These are phyloP conservation scores for Vimba vimba DNA, from an alignment of 2,113 vertebrate genomes.

Conservation along the genomic window DNA sequence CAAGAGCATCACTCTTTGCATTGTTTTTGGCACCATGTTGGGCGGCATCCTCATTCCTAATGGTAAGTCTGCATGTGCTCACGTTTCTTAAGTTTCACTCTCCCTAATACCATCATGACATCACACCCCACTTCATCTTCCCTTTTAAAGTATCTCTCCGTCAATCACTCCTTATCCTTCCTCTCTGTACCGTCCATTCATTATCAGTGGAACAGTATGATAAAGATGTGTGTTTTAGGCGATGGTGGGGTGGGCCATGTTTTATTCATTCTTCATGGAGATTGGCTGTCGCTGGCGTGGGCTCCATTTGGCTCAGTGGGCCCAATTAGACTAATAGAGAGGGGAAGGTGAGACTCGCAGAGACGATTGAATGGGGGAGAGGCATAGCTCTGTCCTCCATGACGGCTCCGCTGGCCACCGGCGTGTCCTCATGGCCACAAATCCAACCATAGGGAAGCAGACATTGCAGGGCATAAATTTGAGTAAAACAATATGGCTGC, in stretches of 20 bases:
- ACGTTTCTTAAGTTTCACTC: neutral
- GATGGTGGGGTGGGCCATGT: constrained; percentile 47
- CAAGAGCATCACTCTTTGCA: constrained; percentile 89
- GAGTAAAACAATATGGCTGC: constrained; percentile 74
- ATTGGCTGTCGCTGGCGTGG: constrained; percentile 48
- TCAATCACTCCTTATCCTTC: constrained; percentile 34
- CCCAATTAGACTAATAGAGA: constrained; percentile 60
- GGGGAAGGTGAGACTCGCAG: constrained; percentile 42
- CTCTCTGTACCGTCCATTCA: constrained; percentile 39
- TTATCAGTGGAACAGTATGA: constrained; percentile 51
- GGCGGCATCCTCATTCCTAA: constrained; percentile 97
- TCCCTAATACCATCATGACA: constrained; percentile 17
- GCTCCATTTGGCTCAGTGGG: constrained; percentile 53
- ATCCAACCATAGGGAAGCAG: constrained; percentile 49
- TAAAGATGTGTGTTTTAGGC: constrained; percentile 50
- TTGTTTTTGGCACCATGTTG: constrained; percentile 97
- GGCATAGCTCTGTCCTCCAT: constrained; percentile 49
- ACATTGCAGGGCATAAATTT: constrained; percentile 59
- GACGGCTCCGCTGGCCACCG: constrained; percentile 34
- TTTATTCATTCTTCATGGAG: constrained; percentile 58
- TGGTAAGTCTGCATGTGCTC: constrained; percentile 72
- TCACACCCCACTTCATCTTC: constrained; percentile 25
- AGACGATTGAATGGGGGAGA: constrained; percentile 48
- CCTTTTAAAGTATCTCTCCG: constrained; percentile 35
- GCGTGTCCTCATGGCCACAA: constrained; percentile 50